phyloP scores from a whole-genome alignment of 2,888 invertebrate species.

The Tipula unca region DNA sequence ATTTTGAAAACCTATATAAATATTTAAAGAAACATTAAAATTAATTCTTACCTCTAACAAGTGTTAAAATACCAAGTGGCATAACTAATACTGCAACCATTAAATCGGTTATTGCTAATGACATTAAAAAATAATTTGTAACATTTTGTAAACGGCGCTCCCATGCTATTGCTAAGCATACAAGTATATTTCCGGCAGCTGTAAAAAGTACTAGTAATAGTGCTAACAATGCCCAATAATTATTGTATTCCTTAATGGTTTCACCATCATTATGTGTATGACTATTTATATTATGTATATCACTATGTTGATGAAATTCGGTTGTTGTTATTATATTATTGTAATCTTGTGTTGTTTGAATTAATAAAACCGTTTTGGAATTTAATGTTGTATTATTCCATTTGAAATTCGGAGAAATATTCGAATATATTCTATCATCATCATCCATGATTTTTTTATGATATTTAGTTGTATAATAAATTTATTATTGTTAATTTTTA shows the following conservation, averaged over 20 bases:
- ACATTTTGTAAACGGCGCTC: conserved; percentile 91
- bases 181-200: conserved; percentile 86
- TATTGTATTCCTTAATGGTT: conserved; percentile 40
- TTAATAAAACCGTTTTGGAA: neutral
- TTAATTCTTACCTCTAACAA: conserved; percentile 62
- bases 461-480: neutral
- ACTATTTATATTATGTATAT: neutral
- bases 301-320: neutral
- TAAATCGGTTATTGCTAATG: conserved; percentile 88
- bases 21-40: neutral
- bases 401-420: neutral
- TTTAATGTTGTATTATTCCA: neutral
- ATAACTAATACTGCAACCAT: conserved; percentile 92
- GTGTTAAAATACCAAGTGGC: conserved; percentile 82
- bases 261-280: neutral
- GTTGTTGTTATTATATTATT: neutral
- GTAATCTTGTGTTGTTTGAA: neutral
- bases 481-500: neutral
- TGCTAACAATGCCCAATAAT: conserved; percentile 78
- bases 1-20: no score
- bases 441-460: neutral
- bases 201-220: conserved; percentile 73
- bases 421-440: neutral
- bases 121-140: conserved; percentile 95
- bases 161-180: conserved; percentile 86